Base-by-base conservation (phyloP, 2,113 vertebrate species). In the Paratilapia polleni region DNA sequence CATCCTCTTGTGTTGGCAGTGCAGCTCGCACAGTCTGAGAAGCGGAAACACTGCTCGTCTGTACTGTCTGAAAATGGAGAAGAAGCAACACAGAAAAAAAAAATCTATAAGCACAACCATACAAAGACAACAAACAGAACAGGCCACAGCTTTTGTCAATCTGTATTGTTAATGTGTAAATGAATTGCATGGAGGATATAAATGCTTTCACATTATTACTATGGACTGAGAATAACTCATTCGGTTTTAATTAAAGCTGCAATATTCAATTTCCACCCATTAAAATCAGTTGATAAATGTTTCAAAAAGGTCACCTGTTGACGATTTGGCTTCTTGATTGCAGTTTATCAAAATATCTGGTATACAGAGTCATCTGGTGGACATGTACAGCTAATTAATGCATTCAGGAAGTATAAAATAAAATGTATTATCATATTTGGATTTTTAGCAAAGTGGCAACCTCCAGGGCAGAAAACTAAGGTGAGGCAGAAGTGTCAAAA, bases 21-120 rank as follows among this genome's bases (percentile, higher is more conserved):
- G 73, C 98, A 99, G 94, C 98, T 99, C 26, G 97, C 97, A 28
- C 98, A 99, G 85, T 99, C 98, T 0, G 96, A 95, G 2, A 98
- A 98, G 6, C 96, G 94, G 88, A 97, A 97, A 89, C 98, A 99
- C 86, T 96, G 94, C 93, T 99, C 97, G 11, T 99, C 98, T 0
- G 96, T 93, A 4, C 95, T 93, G 57, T 94, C 98, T 99, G 92
- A 4, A 85, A 81, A 82, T 14, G 70, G 7, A 49, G 28, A 34
- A n/a, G 26, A 36, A 28, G 19, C 13, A 91, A 43, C 6, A 80
- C 10, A 8, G 3, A 38, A 10, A 12, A 11, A 41, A 11, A 15
- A 84, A 26, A 73, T 7, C 15, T 10, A 24, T 9, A 10, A 13
- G 58, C 0, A 66, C 36, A 38, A 19, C 5, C 0, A 9, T 52